These are phyloP conservation scores for Patella pellucida DNA, from an alignment of 2,888 invertebrate species.

Conservation along the genomic window DNA sequence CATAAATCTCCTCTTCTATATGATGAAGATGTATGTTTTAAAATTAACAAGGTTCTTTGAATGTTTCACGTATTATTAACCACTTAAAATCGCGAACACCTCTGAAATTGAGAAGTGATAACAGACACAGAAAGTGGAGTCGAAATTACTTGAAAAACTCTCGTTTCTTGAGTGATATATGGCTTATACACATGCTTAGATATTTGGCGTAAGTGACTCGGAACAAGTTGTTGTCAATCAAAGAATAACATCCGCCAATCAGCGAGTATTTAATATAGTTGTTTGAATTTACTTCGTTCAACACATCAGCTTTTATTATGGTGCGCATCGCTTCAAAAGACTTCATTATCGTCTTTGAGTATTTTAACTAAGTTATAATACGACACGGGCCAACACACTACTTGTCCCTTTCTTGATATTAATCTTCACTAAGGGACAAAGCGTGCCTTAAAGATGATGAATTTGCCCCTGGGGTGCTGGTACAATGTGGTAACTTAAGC, in stretches of 20 bases:
- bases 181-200: neutral
- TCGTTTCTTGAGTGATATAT: neutral
- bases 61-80: too few species aligned
- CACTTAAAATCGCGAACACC: too few species aligned
- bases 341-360: neutral
- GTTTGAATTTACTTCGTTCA: too few species aligned
- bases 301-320: too few species aligned
- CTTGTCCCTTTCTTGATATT: neutral
- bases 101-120: too few species aligned
- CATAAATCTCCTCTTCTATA: too few species aligned
- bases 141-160: too few species aligned
- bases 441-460: conserved; percentile 1
- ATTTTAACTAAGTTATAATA: conserved; percentile 1
- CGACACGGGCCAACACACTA: neutral
- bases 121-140: too few species aligned
- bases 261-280: neutral
- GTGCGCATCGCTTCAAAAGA: neutral
- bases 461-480: conserved; percentile 8
- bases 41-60: too few species aligned
- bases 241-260: neutral
- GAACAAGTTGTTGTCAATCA: neutral
- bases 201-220: neutral
- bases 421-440: neutral
- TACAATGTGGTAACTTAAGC: neutral
- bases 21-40: too few species aligned